Percentiles rank a stretch among this genome's conserved stretches.
Conservation (phyloP, 2,888 invertebrate genomes). For the Dynastes hyllus region DNA sequence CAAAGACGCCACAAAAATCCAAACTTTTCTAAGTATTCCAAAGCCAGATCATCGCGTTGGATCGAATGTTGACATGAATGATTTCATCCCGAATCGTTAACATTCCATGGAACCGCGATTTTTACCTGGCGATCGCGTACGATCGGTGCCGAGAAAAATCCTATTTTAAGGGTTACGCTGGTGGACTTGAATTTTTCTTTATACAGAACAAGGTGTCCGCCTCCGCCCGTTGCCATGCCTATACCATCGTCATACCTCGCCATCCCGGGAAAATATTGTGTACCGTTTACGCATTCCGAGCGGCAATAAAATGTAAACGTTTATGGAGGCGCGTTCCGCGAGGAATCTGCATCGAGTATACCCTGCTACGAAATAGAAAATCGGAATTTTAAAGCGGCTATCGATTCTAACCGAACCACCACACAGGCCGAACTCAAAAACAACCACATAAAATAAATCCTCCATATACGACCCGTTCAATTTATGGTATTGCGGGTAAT, state of each 20-base stretch:
- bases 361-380: conserved; percentile 19
- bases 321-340: conserved; percentile 35
- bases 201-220: not conserved
- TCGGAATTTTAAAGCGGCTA: conserved; percentile 30
- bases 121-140: conserved; percentile 28
- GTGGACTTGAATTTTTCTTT: not conserved
- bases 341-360: conserved; percentile 10
- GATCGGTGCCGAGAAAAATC: conserved; percentile 19
- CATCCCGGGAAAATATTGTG: conserved; percentile 29
- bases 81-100: conserved; percentile 31
- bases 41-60: conserved; percentile 1
- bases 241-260: conserved; percentile 3
- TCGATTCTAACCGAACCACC: conserved; percentile 2
- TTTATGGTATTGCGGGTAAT: conserved; percentile 9
- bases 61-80: conserved; percentile 37
- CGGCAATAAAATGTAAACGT: conserved; percentile 42
- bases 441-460: conserved; percentile 23
- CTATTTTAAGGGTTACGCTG: conserved; percentile 24
- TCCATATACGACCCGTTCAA: conserved; percentile 1
- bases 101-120: conserved; percentile 20
- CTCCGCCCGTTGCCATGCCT: conserved; percentile 8
- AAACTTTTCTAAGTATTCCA: conserved; percentile 19
- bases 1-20: conserved; percentile 12
- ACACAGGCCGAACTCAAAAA: not conserved
- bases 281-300: conserved; percentile 32